These are phyloP conservation scores for Lepisosteus osseus DNA, from an alignment of 2,113 vertebrate genomes.

Conservation along the genomic window DNA sequence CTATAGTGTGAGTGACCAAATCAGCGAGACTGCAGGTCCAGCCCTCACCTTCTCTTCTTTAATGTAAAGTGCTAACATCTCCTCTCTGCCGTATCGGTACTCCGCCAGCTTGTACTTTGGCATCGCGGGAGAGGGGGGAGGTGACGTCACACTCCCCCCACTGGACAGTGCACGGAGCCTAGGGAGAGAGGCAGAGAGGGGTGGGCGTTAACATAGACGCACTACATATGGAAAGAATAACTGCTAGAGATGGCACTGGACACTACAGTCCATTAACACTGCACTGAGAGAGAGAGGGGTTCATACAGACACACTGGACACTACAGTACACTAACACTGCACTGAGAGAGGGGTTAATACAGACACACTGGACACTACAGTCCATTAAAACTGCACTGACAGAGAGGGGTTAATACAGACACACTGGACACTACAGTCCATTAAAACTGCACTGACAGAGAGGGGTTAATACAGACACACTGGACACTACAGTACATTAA, in stretches of 20 bases:
- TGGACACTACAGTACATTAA: no score
- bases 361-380: no score
- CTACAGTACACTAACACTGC: background rate
- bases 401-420: background rate
- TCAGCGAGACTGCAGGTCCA: background rate
- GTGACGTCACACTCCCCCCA: slow-evolving; percentile 83
- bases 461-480: no score
- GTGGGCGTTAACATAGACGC: no score
- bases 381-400: no score
- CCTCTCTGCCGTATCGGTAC: slow-evolving; percentile 89
- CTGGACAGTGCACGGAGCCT: slow-evolving; percentile 90
- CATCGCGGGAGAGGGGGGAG: slow-evolving; percentile 88
- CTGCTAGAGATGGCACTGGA: background rate
- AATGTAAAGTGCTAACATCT: slow-evolving; percentile 93
- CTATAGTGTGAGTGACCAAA: background rate
- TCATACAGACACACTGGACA: background rate
- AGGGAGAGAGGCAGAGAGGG: slow-evolving; percentile 10
- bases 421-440: background rate
- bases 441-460: no score
- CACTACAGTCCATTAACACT: background rate
- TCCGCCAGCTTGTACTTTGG: slow-evolving; percentile 94
- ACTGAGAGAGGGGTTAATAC: no score
- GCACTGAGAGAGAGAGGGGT: background rate
- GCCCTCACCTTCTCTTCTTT: slow-evolving; percentile 83
- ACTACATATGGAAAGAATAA: no score